Percentiles rank a stretch among this genome's conserved stretches.
phyloP scores from a whole-genome alignment of 92 coral and sea anemone species.

The Meandrina meandrites region DNA sequence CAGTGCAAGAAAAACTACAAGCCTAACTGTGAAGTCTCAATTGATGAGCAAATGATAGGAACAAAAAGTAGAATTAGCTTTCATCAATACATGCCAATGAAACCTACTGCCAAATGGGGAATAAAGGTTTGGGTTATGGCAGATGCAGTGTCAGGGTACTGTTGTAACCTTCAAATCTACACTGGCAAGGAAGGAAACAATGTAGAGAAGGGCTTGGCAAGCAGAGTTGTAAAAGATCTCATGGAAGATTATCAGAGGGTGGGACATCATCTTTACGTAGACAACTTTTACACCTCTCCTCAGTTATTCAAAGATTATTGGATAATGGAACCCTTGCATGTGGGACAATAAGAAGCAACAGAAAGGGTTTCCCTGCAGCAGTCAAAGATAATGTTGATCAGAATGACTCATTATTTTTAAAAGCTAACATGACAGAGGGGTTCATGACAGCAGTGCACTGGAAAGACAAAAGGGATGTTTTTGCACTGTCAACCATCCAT shows the following conservation, averaged over 20 bases:
- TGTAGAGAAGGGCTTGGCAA: conserved; percentile 47
- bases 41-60: conserved; percentile 43
- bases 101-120: conserved; percentile 42
- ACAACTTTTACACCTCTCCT: conserved; percentile 51
- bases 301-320: conserved; percentile 31
- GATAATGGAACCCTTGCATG: conserved; percentile 44
- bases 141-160: conserved; percentile 20
- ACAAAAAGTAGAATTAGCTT: conserved; percentile 30
- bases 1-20: conserved; percentile 28
- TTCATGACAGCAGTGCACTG: conserved; percentile 46
- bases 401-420: conserved; percentile 3
- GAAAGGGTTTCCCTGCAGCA: conserved; percentile 28
- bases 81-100: conserved; percentile 37
- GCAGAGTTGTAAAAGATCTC: conserved; percentile 49
- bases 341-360: conserved; percentile 36
- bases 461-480: conserved; percentile 69
- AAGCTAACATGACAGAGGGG: not conserved
- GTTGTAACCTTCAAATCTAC: conserved; percentile 39
- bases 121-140: conserved; percentile 34
- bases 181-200: conserved; percentile 38
- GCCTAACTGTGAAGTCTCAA: conserved; percentile 32
- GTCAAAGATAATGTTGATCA: conserved; percentile 4
- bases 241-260: conserved; percentile 33
- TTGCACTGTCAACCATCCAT: conserved; percentile 62
- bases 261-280: conserved; percentile 40